Evolutionary conservation across 1,140 invertebrate genomes (phyloP).

Genomic region (Sarcophaga bullata): DNA sequence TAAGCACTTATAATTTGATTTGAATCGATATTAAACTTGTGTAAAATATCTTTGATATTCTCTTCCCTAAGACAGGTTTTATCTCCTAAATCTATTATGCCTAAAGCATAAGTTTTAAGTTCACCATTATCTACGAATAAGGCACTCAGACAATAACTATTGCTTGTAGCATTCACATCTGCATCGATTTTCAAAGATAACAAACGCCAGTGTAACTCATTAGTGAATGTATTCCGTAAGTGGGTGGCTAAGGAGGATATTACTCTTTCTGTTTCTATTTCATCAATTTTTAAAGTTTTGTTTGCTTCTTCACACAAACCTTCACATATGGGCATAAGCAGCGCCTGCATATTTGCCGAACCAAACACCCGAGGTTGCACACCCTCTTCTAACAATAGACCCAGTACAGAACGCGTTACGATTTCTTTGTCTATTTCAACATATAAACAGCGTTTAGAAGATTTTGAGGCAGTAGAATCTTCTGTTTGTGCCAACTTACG

Average conservation of each 20-base stretch:
- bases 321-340: neutral
- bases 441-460: no score
- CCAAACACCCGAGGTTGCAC: neutral
- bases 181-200: slow-evolving; percentile 20
- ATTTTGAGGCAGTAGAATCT: neutral
- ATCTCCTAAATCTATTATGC: neutral
- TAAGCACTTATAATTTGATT: neutral
- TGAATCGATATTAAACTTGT: slow-evolving; percentile 13
- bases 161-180: neutral
- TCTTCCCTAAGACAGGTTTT: neutral
- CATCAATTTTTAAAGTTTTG: neutral
- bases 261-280: neutral
- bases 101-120: neutral
- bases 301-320: neutral
- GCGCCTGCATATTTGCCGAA: neutral
- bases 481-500: neutral
- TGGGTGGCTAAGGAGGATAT: neutral
- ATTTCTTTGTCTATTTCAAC: slow-evolving; percentile 1
- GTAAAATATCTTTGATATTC: neutral
- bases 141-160: neutral
- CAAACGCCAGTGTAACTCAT: neutral
- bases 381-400: slow-evolving; percentile 1
- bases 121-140: neutral
- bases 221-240: neutral
- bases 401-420: neutral